Evolutionary conservation across 2,888 invertebrate genomes (phyloP).

Genomic region (Phragmatobia fuliginosa): DNA sequence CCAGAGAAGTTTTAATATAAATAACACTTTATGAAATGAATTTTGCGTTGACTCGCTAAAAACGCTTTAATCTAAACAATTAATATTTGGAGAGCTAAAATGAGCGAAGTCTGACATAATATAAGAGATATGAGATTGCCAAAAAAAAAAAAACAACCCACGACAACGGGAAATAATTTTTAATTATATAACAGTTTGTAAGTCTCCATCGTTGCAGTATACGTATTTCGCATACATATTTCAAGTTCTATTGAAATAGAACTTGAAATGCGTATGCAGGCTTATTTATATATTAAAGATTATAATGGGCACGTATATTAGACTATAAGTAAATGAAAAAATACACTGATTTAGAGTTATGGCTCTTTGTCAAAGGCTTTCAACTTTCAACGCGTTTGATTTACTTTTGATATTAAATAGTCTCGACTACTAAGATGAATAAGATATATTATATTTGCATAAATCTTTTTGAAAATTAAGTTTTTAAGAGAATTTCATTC

Average conservation of each 20-base stretch:
- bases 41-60: slow-evolving; percentile 40
- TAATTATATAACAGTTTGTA: slow-evolving; percentile 40
- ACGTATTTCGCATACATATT: too few species aligned
- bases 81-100: slow-evolving; percentile 53
- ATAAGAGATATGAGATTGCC: slow-evolving; percentile 48
- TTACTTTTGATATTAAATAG: slow-evolving; percentile 27
- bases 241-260: not conserved
- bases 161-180: slow-evolving; percentile 31
- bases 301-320: not conserved
- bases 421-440: slow-evolving; percentile 5
- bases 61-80: slow-evolving; percentile 53
- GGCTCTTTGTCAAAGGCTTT: slow-evolving; percentile 14
- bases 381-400: slow-evolving; percentile 20
- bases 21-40: slow-evolving; percentile 47
- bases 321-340: slow-evolving; percentile 18
- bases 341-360: slow-evolving; percentile 25
- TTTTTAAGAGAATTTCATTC: not conserved
- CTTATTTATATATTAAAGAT: slow-evolving; percentile 9
- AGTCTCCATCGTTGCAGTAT: slow-evolving; percentile 4
- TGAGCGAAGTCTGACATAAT: slow-evolving; percentile 61
- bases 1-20: slow-evolving; percentile 42
- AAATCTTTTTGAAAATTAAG: slow-evolving; percentile 11
- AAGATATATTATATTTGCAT: slow-evolving; percentile 7
- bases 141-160: slow-evolving; percentile 42
- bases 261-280: slow-evolving; percentile 16